Conservation (phyloP, 1,140 invertebrate genomes). For the Scylla paramamosain region DNA sequence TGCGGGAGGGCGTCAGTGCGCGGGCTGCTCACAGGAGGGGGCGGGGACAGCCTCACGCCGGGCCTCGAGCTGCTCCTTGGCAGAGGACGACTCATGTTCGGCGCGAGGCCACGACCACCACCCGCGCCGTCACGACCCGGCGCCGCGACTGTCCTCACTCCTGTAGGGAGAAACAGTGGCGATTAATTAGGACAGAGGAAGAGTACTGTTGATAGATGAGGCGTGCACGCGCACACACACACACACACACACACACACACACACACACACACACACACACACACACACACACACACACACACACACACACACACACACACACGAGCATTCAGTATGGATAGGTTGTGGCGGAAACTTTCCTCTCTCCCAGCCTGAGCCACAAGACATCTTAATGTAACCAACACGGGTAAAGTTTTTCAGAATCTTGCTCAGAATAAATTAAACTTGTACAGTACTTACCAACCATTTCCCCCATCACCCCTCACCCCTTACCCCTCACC, state of each 20-base stretch:
- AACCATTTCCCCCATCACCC: too few relatives aligned
- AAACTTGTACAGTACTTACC: too few relatives aligned
- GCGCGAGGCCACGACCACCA: not conserved
- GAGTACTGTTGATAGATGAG: not conserved
- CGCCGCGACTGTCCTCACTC: not conserved
- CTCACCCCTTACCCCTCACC: too few relatives aligned
- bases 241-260: constrained; percentile 4
- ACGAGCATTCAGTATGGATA: too few relatives aligned
- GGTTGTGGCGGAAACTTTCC: too few relatives aligned
- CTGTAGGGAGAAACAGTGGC: not conserved
- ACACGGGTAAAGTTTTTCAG: too few relatives aligned
- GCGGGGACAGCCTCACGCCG: not conserved
- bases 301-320: not conserved
- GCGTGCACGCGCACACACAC: not conserved
- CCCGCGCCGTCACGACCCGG: not conserved
- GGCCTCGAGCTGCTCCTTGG: not conserved
- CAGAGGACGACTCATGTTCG: not conserved
- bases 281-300: constrained; percentile 20
- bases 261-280: not conserved
- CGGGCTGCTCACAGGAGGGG: not conserved
- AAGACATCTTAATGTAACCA: too few relatives aligned
- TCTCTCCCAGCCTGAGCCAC: too few relatives aligned
- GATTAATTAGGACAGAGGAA: not conserved
- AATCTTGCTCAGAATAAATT: too few relatives aligned
- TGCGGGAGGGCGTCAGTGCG: not conserved